These are phyloP conservation scores for Chesias legatella DNA, from an alignment of 2,888 invertebrate genomes.

Conservation along the genomic window DNA sequence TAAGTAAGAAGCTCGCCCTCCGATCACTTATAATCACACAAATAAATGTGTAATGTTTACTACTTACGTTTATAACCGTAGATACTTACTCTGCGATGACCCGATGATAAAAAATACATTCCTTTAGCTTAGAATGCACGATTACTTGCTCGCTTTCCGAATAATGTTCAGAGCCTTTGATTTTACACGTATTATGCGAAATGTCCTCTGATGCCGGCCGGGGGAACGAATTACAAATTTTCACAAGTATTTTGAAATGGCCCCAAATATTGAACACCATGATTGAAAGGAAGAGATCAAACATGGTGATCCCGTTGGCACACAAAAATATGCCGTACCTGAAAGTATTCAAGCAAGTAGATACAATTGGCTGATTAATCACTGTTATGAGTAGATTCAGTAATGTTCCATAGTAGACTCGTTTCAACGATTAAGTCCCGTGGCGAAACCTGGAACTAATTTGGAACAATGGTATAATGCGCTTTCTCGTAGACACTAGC, in stretches of 20 bases:
- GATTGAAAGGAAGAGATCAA: constrained; percentile 30
- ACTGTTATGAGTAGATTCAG: not conserved
- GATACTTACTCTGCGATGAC: constrained; percentile 23
- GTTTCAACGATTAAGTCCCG: too few species aligned
- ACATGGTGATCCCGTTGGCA: constrained; percentile 20
- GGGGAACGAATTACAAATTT: constrained; percentile 26
- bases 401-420: too few species aligned
- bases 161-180: not conserved
- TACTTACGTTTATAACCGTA: not conserved
- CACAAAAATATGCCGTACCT: constrained; percentile 23
- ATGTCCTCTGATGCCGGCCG: constrained; percentile 13
- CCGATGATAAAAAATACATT: constrained; percentile 28
- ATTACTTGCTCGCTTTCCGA: constrained; percentile 21
- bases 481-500: too few species aligned
- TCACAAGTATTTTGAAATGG: constrained; percentile 32
- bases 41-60: too few species aligned
- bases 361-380: too few species aligned
- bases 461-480: too few species aligned
- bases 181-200: not conserved
- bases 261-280: constrained; percentile 35
- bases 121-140: constrained; percentile 17
- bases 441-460: too few species aligned
- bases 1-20: too few species aligned
- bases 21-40: too few species aligned
- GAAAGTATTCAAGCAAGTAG: too few species aligned